Percentiles rank a stretch among this genome's conserved stretches.
Evolutionary conservation across 2,113 vertebrate genomes (phyloP).

Genomic region (Phocoena phocoena): DNA sequence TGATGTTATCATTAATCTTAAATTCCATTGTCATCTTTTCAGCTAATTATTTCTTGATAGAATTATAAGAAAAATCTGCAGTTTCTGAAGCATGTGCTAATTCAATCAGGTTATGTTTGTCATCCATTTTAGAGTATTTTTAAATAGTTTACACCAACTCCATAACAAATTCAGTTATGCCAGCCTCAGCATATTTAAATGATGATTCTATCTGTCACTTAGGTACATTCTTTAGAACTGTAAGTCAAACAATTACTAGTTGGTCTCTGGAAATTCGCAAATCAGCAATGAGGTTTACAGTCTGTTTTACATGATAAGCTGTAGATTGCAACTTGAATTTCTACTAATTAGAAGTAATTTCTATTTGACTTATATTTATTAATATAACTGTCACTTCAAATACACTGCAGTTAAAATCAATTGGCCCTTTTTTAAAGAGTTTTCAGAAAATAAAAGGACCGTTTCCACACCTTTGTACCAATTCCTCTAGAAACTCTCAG

Average conservation of each 20-base stretch:
- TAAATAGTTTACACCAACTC: conserved; percentile 7
- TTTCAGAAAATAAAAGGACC: conserved; percentile 9
- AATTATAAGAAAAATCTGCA: conserved; percentile 57
- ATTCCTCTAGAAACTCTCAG: neutral
- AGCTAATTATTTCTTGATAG: conserved; percentile 67
- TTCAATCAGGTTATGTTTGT: conserved; percentile 18
- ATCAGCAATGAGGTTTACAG: conserved; percentile 29
- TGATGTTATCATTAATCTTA: conserved; percentile 70
- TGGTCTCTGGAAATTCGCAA: conserved; percentile 52
- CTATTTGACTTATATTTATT: conserved; percentile 40
- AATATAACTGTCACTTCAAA: conserved; percentile 28
- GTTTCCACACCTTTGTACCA: neutral
- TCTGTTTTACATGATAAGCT: conserved; percentile 52
- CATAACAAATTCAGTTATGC: conserved; percentile 46
- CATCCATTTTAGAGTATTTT: conserved; percentile 12
- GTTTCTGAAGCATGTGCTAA: conserved; percentile 34
- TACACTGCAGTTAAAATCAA: neutral
- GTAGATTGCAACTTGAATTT: conserved; percentile 52
- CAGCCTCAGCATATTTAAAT: conserved; percentile 44
- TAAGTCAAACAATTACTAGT: conserved; percentile 58
- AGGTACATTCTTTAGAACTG: neutral
- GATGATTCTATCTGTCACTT: conserved; percentile 53
- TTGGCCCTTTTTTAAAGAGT: neutral
- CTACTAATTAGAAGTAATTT: conserved; percentile 57
- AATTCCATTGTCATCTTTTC: conserved; percentile 57